Evolutionary conservation across 23 tunicate species (phyloP), one percentile per base, ranked within the genome.

Genomic region (Clavelina lepadiformis): DNA sequence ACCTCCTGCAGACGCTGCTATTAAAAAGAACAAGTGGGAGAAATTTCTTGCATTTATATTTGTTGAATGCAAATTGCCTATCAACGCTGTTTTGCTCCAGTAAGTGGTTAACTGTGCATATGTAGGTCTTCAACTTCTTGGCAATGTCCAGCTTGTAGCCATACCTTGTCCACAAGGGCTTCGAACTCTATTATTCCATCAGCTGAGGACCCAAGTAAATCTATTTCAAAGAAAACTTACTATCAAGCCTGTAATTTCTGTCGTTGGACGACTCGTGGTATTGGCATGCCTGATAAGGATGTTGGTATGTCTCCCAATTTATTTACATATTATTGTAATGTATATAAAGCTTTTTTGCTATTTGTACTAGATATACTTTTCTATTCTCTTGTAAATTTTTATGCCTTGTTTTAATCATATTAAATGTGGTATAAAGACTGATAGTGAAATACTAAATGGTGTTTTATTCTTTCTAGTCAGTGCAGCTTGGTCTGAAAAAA

Each of bases 211-310:
- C 60, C 79, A 20, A 44, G 57, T 2, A 89, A 89, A 45, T 34
- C 75, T 8, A 35, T 50, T 2, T 4, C 25, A 2, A 89, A 89
- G 63, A 89, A 71, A 52, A 37, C 71, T 3, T 81, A 89, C 55
- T 75, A 89, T 49, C 97, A 67, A 28, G 49, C 69, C 8, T 89
- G 97, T 54, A 53, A 73, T 2, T 81, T 75, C 38, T 89, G 97
- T 52, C 61, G 84, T 0, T 89, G 97, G 97, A 44, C 83, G 8
- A 46, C 97, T 3, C 47, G 97, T 37, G 69, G 51, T 29, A 73
- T 76, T 34, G 97, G 97, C 33, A 81, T 89, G n/a, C 73, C 75
- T 8, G 97, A 89, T 55, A 81, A 76, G 46, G 82, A 75, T 29
- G 41, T 67, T 20, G 52, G 83, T 68, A 21, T 56, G 46, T 74